phyloP scores from a whole-genome alignment of 2,888 invertebrate genomes.

The Leptopilina drosophilae region DNA sequence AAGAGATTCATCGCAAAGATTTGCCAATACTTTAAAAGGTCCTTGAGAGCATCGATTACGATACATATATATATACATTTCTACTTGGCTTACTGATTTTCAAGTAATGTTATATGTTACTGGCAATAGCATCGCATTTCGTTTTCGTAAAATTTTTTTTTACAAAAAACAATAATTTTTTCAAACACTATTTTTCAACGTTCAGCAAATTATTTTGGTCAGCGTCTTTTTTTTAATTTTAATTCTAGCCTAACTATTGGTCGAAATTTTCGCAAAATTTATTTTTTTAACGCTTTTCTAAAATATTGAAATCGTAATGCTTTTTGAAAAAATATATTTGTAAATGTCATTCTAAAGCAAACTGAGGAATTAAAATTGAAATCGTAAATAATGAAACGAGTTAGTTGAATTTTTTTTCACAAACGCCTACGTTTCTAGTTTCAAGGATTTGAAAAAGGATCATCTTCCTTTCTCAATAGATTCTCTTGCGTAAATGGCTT shows the following conservation, averaged over 20 bases:
- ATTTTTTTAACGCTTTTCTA: too few species aligned
- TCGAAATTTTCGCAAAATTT: too few species aligned
- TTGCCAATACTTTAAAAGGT: constrained; percentile 29
- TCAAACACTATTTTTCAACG: too few species aligned
- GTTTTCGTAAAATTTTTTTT: background rate
- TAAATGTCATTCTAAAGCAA: background rate
- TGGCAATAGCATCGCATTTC: constrained; percentile 22
- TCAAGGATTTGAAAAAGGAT: constrained; percentile 36
- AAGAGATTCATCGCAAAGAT: constrained; percentile 25
- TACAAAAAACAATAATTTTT: background rate
- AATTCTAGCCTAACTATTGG: too few species aligned
- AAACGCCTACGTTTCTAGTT: constrained; percentile 13
- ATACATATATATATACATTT: background rate
- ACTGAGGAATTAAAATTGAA: too few species aligned
- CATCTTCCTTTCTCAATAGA: constrained; percentile 49
- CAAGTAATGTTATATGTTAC: constrained; percentile 22
- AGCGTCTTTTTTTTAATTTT: too few species aligned
- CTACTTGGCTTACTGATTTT: background rate
- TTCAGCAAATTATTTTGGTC: too few species aligned
- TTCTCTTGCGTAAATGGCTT: background rate
- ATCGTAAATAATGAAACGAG: background rate
- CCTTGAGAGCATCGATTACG: constrained; percentile 29
- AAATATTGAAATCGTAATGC: too few species aligned
- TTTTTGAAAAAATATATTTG: too few species aligned
- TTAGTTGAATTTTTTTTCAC: background rate